Base-by-base conservation (phyloP, 2,888 invertebrate species). In the Drepanosiphum platanoidis region DNA sequence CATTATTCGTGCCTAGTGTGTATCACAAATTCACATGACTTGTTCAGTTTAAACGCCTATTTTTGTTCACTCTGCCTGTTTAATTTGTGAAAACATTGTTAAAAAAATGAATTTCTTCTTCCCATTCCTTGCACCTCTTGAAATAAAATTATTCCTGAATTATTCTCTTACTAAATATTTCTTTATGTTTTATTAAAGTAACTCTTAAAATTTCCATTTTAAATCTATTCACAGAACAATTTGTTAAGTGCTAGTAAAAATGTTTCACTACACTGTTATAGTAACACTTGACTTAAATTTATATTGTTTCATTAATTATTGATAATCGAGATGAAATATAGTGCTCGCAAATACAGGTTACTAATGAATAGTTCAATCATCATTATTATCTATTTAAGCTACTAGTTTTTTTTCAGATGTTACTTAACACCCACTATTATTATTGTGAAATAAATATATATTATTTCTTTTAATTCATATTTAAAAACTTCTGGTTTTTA, bases 91-190 rank as follows among this genome's bases (percentile, higher is more conserved):
- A 66, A 83, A 72, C n/a, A 72, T 72, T 32, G 46, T 83, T 64
- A 9, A 66, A 83, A 72, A 34, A 64, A 70, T 4, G 46, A 71
- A 71, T 61, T 72, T 82, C 61, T 84, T 84, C 68, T 39, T 52
- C 77, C 36, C 84, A 84, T 84, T 84, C 84, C 84, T 77, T 84
- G 84, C 84, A 84, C 84, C 8, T 32, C 32, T 75, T 58, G 75
- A 77, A 68, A 70, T 77, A 77, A 66, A 39, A 77, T 22, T 39
- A 58, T 58, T 84, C 61, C 72, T 70, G 52, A 39, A 68, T 58
- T 68, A n/a, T n/a, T 39, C 34, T 80, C 22, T 72, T 32, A 36
- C 61, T 4, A 15, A 30, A 13, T 61, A 32, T 72, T 72, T 5
- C 22, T 66, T 68, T 70, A 3, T 81, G 11, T 77, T 75, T 46